Percentiles rank a stretch among this genome's conserved stretches.
Conservation (phyloP, 2,888 invertebrate species). For the Terebella lapidaria region DNA sequence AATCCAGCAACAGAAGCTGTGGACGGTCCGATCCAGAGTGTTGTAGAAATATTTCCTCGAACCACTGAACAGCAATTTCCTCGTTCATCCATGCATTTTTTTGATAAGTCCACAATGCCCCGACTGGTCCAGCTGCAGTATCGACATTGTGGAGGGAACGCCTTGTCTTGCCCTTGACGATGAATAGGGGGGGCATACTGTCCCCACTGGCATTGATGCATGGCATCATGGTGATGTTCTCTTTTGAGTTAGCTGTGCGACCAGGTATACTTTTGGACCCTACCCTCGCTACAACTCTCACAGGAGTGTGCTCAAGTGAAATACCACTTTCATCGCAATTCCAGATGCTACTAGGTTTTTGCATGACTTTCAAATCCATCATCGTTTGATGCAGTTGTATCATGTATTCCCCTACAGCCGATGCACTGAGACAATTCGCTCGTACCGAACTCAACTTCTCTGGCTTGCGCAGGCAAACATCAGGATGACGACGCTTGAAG, state of each 20-base stretch:
- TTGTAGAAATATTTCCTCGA: slow-evolving; percentile 22
- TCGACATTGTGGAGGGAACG: too few species aligned
- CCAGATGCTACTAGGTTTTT: background rate
- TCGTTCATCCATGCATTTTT: slow-evolving; percentile 29
- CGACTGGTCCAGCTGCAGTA: slow-evolving; percentile 11
- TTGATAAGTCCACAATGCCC: slow-evolving; percentile 23
- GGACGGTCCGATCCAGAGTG: slow-evolving; percentile 28
- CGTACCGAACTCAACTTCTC: background rate
- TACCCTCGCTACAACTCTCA: background rate
- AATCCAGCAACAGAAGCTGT: slow-evolving; percentile 28
- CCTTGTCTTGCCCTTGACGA: background rate
- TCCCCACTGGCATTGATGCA: slow-evolving; percentile 1
- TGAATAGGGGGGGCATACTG: background rate
- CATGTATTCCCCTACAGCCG: too few species aligned
- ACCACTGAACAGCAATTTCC: slow-evolving; percentile 27
- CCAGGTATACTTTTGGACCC: background rate
- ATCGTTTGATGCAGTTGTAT: too few species aligned
- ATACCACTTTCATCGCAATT: background rate
- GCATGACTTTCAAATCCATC: too few species aligned
- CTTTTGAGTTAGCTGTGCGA: too few species aligned
- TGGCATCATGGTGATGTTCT: background rate
- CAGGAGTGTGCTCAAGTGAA: background rate
- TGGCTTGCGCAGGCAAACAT: slow-evolving; percentile 2
- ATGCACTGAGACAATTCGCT: background rate
- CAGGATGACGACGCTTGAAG: background rate